phyloP scores from a whole-genome alignment of 2,113 vertebrate genomes.

The Nothobranchius kuhntae region DNA sequence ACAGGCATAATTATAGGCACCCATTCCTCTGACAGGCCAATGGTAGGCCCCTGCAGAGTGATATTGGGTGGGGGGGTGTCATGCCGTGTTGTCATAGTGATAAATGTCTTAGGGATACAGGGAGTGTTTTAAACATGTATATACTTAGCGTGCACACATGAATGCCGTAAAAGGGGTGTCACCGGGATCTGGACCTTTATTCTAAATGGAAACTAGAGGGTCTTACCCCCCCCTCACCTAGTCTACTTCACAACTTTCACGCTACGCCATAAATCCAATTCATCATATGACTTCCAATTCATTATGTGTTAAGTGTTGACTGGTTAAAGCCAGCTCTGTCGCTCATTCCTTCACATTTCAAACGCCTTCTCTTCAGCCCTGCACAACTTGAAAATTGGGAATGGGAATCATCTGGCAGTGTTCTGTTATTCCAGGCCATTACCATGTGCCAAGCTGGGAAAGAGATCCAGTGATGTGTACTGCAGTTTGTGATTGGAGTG shows the following conservation, averaged over 20 bases:
- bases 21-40: slow-evolving; percentile 80
- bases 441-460: slow-evolving; percentile 72
- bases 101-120: slow-evolving; percentile 79
- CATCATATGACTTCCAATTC: slow-evolving; percentile 70
- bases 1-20: slow-evolving; percentile 84
- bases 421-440: slow-evolving; percentile 78
- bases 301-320: slow-evolving; percentile 81
- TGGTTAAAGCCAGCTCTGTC: slow-evolving; percentile 74
- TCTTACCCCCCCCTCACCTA: slow-evolving; percentile 24
- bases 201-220: slow-evolving; percentile 73
- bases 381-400: slow-evolving; percentile 55
- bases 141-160: slow-evolving; percentile 75
- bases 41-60: slow-evolving; percentile 76
- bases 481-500: slow-evolving; percentile 76
- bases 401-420: slow-evolving; percentile 63
- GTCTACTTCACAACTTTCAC: slow-evolving; percentile 45
- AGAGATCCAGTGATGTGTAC: slow-evolving; percentile 75
- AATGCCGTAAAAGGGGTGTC: slow-evolving; percentile 64
- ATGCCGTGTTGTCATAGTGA: slow-evolving; percentile 78
- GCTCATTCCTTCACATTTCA: slow-evolving; percentile 57
- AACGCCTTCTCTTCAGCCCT: slow-evolving; percentile 43
- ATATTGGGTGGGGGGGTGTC: slow-evolving; percentile 73
- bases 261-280: slow-evolving; percentile 62
- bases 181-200: slow-evolving; percentile 71
- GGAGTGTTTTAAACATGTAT: slow-evolving; percentile 83